Evolutionary conservation across 2,888 invertebrate genomes (phyloP).

Genomic region (Thecocarcelia acutangulata): DNA sequence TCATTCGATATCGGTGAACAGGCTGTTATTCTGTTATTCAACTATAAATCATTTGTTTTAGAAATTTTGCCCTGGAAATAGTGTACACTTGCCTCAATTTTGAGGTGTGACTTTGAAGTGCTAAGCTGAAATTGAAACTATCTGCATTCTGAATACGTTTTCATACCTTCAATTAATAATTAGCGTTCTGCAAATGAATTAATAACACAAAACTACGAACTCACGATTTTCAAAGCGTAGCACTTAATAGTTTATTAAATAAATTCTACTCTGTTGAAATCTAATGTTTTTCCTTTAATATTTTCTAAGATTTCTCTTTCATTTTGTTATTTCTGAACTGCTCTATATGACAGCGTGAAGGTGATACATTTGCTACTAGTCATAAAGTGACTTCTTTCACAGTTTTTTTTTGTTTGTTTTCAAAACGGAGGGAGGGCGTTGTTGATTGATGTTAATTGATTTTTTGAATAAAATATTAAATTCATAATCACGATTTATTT

Average conservation of each 20-base stretch:
- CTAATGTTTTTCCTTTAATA: neutral
- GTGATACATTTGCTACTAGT: too few relatives aligned
- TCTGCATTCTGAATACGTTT: constrained; percentile 6
- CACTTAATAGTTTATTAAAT: neutral
- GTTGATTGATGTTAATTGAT: constrained; percentile 31
- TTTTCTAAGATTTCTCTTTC: constrained; percentile 33
- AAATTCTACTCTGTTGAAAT: neutral
- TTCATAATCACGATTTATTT: constrained; percentile 31
- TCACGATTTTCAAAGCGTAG: constrained; percentile 40
- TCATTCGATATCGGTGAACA: too few relatives aligned
- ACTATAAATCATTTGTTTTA: too few relatives aligned
- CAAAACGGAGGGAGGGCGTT: neutral
- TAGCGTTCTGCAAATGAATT: constrained; percentile 70
- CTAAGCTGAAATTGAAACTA: neutral
- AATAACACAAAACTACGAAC: constrained; percentile 71
- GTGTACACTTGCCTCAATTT: neutral
- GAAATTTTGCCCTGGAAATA: too few relatives aligned
- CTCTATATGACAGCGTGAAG: too few relatives aligned
- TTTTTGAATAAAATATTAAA: constrained; percentile 26
- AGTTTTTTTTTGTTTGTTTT: too few relatives aligned
- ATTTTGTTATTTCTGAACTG: neutral
- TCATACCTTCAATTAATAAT: constrained; percentile 62
- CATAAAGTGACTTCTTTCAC: too few relatives aligned
- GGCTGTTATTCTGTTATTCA: too few relatives aligned
- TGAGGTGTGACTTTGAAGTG: too few relatives aligned